phyloP scores from a whole-genome alignment of 2,888 invertebrate species.

The Ferrisia virgata region DNA sequence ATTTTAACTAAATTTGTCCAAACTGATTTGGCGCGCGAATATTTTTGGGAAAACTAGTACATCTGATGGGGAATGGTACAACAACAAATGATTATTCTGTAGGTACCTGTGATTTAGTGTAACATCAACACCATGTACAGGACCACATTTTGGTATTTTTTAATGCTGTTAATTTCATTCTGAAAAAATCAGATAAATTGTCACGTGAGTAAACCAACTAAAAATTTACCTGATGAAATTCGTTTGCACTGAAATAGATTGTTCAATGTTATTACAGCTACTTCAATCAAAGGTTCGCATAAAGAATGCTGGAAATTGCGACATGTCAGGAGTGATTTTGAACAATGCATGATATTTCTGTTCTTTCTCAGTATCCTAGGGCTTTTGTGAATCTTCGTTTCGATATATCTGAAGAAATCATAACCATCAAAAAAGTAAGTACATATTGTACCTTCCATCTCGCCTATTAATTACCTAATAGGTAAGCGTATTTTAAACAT shows the following conservation, averaged over 20 bases:
- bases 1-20: no score
- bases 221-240: no score
- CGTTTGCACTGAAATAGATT: no score
- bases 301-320: neutral
- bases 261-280: neutral
- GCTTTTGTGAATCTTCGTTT: neutral
- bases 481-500: no score
- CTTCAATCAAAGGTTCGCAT: neutral
- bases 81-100: no score
- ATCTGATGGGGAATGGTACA: no score
- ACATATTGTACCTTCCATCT: no score
- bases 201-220: neutral
- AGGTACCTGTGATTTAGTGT: neutral
- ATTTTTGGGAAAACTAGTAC: no score
- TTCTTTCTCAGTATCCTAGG: neutral
- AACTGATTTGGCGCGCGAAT: no score
- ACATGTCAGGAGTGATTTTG: neutral
- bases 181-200: neutral
- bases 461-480: no score
- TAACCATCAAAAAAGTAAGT: neutral
- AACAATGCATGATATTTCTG: neutral
- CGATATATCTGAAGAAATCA: neutral
- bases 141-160: neutral
- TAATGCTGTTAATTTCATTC: neutral
- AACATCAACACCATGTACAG: neutral